Evolutionary conservation across 30 jellyfish, hydroid and myxozoan genomes (phyloP).

Genomic region (Hydractinia echinata): DNA sequence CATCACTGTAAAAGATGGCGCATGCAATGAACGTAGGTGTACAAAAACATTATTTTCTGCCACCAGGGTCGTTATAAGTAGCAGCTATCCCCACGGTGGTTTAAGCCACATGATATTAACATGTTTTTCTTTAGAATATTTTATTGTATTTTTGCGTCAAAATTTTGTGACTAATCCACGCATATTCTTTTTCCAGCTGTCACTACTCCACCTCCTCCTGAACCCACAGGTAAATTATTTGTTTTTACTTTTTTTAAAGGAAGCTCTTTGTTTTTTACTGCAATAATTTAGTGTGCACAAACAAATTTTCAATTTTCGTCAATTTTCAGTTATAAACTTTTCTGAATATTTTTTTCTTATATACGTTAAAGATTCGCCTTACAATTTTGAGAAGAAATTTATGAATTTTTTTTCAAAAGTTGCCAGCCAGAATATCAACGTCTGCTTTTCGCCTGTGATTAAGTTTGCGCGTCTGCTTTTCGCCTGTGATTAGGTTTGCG

Average conservation of each 20-base stretch:
- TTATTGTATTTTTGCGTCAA: too few relatives aligned
- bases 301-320: neutral
- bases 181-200: neutral
- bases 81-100: neutral
- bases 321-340: too few relatives aligned
- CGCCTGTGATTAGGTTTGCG: neutral
- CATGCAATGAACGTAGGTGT: neutral
- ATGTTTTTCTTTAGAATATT: too few relatives aligned
- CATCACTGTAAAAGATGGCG: constrained; percentile 26
- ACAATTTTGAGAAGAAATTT: neutral
- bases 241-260: neutral
- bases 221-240: neutral
- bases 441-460: too few relatives aligned
- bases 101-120: too few relatives aligned
- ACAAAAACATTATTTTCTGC: too few relatives aligned
- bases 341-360: too few relatives aligned
- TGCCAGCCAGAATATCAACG: neutral
- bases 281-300: neutral
- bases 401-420: neutral
- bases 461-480: too few relatives aligned
- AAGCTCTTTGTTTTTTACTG: neutral
- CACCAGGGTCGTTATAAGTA: neutral
- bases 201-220: constrained; percentile 4
- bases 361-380: neutral
- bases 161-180: too few relatives aligned